Evolutionary conservation across 1,140 invertebrate species (phyloP).

Genomic region (Ectropis grisescens): DNA sequence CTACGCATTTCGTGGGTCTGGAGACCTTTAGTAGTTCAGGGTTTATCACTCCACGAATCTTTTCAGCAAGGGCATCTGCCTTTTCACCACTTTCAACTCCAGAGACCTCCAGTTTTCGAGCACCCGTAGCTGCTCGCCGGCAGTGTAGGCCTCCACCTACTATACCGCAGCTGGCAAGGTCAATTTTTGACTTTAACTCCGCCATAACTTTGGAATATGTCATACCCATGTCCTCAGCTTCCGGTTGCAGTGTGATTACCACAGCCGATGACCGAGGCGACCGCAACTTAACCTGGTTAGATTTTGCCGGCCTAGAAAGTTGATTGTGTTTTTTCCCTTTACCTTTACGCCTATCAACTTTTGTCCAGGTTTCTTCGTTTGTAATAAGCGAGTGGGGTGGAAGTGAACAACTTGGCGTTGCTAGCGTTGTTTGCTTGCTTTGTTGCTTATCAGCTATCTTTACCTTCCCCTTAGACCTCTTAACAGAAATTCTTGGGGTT

Average conservation of each 20-base stretch:
- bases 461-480: too few relatives aligned
- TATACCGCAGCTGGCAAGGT: neutral
- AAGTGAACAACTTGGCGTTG: too few relatives aligned
- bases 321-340: too few relatives aligned
- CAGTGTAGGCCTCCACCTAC: neutral
- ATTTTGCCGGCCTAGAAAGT: too few relatives aligned
- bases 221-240: neutral
- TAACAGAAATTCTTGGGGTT: too few relatives aligned
- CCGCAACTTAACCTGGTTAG: neutral
- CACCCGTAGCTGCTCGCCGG: conserved; percentile 8
- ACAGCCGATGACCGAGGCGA: conserved; percentile 6
- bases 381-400: too few relatives aligned
- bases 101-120: conserved; percentile 10
- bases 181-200: conserved; percentile 1
- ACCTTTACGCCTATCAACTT: too few relatives aligned
- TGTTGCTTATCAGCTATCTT: too few relatives aligned
- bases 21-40: conserved; percentile 1
- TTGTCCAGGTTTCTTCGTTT: too few relatives aligned
- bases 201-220: conserved; percentile 2
- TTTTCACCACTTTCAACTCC: neutral
- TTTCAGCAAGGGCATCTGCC: conserved; percentile 12
- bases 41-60: neutral
- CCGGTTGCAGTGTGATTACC: conserved; percentile 9
- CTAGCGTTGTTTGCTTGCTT: too few relatives aligned
- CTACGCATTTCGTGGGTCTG: conserved; percentile 3